Base-by-base conservation (phyloP, 2,888 invertebrate genomes). In the Entomobrya multifasciata region DNA sequence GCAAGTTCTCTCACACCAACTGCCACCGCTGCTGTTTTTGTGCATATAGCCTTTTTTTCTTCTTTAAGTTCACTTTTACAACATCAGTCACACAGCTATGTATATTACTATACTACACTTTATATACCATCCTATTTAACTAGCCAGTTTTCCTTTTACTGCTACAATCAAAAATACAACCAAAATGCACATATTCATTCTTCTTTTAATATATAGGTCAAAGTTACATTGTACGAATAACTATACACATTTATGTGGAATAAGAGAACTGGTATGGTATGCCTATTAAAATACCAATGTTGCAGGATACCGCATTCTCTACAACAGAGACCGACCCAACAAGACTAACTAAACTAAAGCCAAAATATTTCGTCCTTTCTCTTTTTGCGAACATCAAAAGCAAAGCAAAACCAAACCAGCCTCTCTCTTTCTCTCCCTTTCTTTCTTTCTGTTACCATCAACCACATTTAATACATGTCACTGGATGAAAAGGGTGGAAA, bases 131-230 rank as follows among this genome's bases (percentile, higher is more conserved):
- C 25, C 25, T 60, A 60, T 13, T 62, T 60, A n/a, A 36, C 10
- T 62, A 6, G 36, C 36, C 8, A 8, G 36, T 36, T n/a, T 36
- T n/a, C n/a, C 30, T 65, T 65, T 6, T 17, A 6, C 41, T 17
- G 20, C 41, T 20, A n/a, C 41, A 65, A 65, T 65, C 30, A 52
- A 52, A n/a, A 36, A 52, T 36, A 36, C 36, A 20, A 20, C 65
- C 10, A n/a, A n/a, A 65, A 65, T 65, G 65, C 44, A 44, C 44
- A 67, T n/a, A 15, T 30, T 27, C 36, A 77, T 41, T 77, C 41
- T n/a, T n/a, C 13, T 41, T 77, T 76, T 74, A 8, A 55, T n/a
- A 41, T 77, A 77, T 77, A 57, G 76, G 76, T 77, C 76, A 77
- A 77, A 77, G 76, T 77, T 67, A 44, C 44, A 62, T 62, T 20